Percentiles rank a stretch among this genome's conserved stretches.
Evolutionary conservation across 1,140 invertebrate species (phyloP).

Genomic region (Bombus waltoni): DNA sequence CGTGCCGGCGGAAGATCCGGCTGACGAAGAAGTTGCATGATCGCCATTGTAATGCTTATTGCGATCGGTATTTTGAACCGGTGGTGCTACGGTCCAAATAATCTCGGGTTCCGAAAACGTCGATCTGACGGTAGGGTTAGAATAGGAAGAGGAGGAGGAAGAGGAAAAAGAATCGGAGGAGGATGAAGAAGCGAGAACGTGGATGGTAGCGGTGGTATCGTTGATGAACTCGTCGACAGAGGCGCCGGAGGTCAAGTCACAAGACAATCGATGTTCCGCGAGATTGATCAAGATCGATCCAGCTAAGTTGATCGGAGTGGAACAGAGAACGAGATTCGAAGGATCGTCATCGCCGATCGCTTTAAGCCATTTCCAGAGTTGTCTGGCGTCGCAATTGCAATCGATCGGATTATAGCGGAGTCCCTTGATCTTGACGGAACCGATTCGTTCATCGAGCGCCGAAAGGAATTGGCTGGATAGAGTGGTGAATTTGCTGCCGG

Average conservation of each 20-base stretch:
- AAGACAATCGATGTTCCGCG: slow-evolving; percentile 90
- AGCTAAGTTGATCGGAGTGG: slow-evolving; percentile 86
- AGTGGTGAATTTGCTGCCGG: slow-evolving; percentile 89
- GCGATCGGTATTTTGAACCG: slow-evolving; percentile 80
- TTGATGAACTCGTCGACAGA: slow-evolving; percentile 73
- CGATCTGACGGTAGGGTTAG: slow-evolving; percentile 76
- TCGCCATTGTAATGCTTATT: slow-evolving; percentile 82
- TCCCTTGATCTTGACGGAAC: slow-evolving; percentile 88
- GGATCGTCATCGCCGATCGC: slow-evolving; percentile 77
- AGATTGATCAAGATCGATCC: slow-evolving; percentile 87
- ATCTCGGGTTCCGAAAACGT: slow-evolving; percentile 90
- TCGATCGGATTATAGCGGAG: slow-evolving; percentile 90
- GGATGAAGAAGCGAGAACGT: background rate
- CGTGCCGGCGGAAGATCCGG: slow-evolving; percentile 85
- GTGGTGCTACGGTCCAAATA: slow-evolving; percentile 92
- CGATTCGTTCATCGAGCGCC: slow-evolving; percentile 90
- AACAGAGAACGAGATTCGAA: slow-evolving; percentile 82
- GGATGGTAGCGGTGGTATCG: slow-evolving; percentile 71
- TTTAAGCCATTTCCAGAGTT: slow-evolving; percentile 90
- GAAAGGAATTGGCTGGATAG: slow-evolving; percentile 90
- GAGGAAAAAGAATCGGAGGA: background rate
- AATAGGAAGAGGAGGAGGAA: background rate
- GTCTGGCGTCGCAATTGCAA: slow-evolving; percentile 92
- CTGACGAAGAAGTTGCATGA: slow-evolving; percentile 75
- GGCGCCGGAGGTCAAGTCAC: slow-evolving; percentile 80